Percentiles rank a stretch among this genome's conserved stretches.
Conservation (phyloP, 2,797 vertebrate species). For the Aphelocoma californica region DNA sequence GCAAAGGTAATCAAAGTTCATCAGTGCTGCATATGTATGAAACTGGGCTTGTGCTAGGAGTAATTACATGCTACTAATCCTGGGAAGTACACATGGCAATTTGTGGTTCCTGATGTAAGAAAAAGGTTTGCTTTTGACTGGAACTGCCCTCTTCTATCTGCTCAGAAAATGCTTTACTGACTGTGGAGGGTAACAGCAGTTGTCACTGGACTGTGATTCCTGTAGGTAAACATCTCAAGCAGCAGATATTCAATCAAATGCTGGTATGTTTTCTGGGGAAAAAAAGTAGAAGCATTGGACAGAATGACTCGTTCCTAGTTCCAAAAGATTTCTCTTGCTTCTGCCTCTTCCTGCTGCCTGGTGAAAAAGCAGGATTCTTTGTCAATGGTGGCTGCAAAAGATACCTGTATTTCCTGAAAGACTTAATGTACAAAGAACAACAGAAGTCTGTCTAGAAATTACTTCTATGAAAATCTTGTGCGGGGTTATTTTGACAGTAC, state of each 20-base stretch:
- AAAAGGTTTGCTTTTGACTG: constrained; percentile 13
- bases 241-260: not conserved
- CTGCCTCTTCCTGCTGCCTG: not conserved
- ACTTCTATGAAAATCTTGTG: not conserved
- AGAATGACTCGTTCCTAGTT: not conserved
- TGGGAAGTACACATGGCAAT: constrained; percentile 32
- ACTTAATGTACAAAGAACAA: not conserved
- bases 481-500: not conserved
- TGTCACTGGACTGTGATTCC: not conserved
- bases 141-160: not conserved
- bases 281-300: not conserved
- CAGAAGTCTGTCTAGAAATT: not conserved
- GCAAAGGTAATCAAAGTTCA: constrained; percentile 19
- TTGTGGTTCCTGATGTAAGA: constrained; percentile 42
- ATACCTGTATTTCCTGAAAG: not conserved
- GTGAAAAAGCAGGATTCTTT: not conserved
- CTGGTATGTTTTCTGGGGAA: not conserved
- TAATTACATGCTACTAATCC: constrained; percentile 60
- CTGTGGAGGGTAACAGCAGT: not conserved
- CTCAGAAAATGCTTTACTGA: not conserved
- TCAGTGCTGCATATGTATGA: not conserved
- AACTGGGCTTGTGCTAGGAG: constrained; percentile 2
- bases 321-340: not conserved
- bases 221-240: not conserved
- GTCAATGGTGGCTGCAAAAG: not conserved